A percentile compares a stretch with the other conserved stretches of the same genome.
Conservation (phyloP, 2,113 vertebrate genomes). For the Silurus meridionalis region DNA sequence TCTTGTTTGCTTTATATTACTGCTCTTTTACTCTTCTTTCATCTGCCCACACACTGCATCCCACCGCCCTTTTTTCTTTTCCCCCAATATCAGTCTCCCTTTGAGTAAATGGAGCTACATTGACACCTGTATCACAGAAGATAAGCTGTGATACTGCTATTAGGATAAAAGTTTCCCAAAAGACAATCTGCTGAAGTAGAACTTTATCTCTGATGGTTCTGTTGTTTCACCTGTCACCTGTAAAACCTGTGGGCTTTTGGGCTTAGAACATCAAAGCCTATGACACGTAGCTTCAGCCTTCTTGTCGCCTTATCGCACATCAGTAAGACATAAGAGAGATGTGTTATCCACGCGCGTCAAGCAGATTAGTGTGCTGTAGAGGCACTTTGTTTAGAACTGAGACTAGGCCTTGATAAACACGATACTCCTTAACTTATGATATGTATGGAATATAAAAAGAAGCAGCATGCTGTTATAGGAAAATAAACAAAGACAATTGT, state of each 20-base stretch:
- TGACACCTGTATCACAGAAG: conserved; percentile 35
- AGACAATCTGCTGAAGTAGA: conserved; percentile 33
- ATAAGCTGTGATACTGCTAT: conserved; percentile 20
- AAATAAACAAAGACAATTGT: not conserved
- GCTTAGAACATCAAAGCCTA: conserved; percentile 32
- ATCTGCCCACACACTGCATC: conserved; percentile 41
- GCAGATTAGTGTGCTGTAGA: conserved; percentile 4
- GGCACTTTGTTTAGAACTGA: conserved; percentile 11
- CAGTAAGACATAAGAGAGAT: not conserved
- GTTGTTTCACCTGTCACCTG: conserved; percentile 41
- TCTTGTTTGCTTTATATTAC: conserved; percentile 42
- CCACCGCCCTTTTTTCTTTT: not conserved
- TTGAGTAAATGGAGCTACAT: conserved; percentile 31
- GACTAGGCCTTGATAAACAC: not conserved
- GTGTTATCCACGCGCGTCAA: conserved; percentile 33
- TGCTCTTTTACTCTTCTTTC: conserved; percentile 42
- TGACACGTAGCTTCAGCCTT: not conserved
- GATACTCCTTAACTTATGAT: not conserved
- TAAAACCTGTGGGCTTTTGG: conserved; percentile 1
- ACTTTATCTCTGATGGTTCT: not conserved
- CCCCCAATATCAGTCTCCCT: conserved; percentile 2
- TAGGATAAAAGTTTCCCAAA: conserved; percentile 29
- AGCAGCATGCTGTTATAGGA: not conserved
- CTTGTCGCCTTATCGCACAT: conserved; percentile 36
- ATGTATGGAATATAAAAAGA: not conserved